These are phyloP conservation scores for Panthera leo DNA, from an alignment of 2,113 vertebrate species.

Conservation along the genomic window DNA sequence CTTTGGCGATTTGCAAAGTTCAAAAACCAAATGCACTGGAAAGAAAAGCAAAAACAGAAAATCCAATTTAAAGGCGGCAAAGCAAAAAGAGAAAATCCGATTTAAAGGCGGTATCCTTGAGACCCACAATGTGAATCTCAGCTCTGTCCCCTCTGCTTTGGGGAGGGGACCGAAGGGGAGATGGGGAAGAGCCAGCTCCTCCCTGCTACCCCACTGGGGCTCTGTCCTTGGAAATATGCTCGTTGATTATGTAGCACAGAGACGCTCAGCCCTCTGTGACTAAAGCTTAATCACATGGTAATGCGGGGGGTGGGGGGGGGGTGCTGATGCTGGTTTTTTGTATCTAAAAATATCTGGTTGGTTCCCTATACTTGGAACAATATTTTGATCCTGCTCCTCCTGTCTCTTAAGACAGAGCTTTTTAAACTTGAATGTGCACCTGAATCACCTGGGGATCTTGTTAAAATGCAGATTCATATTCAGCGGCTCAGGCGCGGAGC, in stretches of 20 bases:
- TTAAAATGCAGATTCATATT: conserved; percentile 10
- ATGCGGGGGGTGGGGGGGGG: rapidly evolving
- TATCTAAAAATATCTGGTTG: conserved; percentile 46
- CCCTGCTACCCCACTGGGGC: neutral
- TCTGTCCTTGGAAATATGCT: neutral
- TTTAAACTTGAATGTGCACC: conserved; percentile 8
- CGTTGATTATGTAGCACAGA: neutral
- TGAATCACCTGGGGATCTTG: conserved; percentile 3
- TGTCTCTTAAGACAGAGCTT: conserved; percentile 28
- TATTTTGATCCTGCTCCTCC: conserved; percentile 7
- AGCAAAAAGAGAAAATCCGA: neutral
- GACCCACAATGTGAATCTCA: neutral
- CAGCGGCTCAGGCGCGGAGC: neutral
- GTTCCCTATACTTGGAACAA: neutral
- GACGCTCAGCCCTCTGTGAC: neutral
- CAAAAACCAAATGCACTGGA: neutral
- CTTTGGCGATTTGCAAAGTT: neutral
- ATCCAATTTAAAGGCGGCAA: neutral
- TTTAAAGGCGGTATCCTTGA: neutral
- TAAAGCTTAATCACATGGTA: neutral
- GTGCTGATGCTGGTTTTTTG: neutral
- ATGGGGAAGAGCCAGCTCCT: neutral
- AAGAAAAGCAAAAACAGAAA: neutral
- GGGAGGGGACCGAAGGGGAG: neutral
- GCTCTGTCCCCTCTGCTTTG: neutral